These are phyloP conservation scores for Drosophila kohkoa DNA, from an alignment of 1,140 invertebrate genomes.

Conservation along the genomic window DNA sequence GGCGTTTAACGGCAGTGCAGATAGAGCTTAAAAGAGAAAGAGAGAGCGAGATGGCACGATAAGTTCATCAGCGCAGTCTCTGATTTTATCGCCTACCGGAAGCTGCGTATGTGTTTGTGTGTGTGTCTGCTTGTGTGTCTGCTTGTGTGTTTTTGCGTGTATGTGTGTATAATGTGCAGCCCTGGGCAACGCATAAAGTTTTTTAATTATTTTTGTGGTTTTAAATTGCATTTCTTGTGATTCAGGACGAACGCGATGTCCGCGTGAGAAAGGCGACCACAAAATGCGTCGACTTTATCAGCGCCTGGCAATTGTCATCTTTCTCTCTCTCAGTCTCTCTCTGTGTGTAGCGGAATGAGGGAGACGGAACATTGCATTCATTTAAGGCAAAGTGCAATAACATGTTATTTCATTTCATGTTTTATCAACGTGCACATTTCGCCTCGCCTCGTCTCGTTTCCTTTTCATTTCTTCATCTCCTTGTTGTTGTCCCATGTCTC, in stretches of 20 bases:
- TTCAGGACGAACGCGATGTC: slow-evolving; percentile 29
- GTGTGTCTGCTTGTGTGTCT: neutral
- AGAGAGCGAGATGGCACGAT: slow-evolving; percentile 10
- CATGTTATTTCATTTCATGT: slow-evolving; percentile 72
- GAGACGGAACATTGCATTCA: slow-evolving; percentile 45
- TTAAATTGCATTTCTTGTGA: slow-evolving; percentile 69
- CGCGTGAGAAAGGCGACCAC: slow-evolving; percentile 53
- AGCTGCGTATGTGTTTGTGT: neutral
- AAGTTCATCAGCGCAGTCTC: slow-evolving; percentile 56
- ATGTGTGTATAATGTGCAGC: slow-evolving; percentile 4
- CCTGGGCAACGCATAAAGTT: slow-evolving; percentile 65
- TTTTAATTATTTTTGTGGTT: slow-evolving; percentile 81
- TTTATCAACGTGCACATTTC: slow-evolving; percentile 34
- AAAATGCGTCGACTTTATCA: slow-evolving; percentile 73
- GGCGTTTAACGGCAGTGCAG: slow-evolving; percentile 43
- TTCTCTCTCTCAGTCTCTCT: slow-evolving; percentile 4
- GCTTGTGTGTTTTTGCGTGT: slow-evolving; percentile 6
- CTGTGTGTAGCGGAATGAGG: neutral
- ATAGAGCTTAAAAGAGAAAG: too few relatives aligned
- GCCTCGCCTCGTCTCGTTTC: neutral
- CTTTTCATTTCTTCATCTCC: slow-evolving; percentile 12
- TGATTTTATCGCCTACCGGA: slow-evolving; percentile 71
- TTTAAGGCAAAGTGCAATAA: slow-evolving; percentile 80
- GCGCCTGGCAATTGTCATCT: slow-evolving; percentile 67
- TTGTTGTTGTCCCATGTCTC: neutral